phyloP scores from a whole-genome alignment of 2,888 invertebrate species.

The Balanococcus diminutus region DNA sequence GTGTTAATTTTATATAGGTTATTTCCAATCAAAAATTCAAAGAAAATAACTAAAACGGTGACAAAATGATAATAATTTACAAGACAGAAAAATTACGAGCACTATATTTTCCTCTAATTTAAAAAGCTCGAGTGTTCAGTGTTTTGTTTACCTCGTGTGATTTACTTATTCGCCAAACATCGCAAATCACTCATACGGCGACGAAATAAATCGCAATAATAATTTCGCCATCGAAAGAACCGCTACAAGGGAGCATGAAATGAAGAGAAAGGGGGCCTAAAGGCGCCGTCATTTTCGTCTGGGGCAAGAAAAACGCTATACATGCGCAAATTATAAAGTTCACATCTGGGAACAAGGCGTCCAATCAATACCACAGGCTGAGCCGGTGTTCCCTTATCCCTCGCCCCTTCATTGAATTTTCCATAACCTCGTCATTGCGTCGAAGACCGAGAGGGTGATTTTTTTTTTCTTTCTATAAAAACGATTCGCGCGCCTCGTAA shows the following conservation, averaged over 20 bases:
- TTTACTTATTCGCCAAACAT: not conserved
- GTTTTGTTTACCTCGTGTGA: no score
- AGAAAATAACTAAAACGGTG: no score
- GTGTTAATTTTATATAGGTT: no score
- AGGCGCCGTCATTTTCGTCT: slow-evolving; percentile 18
- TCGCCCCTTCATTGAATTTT: not conserved
- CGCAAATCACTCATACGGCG: not conserved
- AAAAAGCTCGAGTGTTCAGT: no score
- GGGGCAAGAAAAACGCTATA: not conserved
- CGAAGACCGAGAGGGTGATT: not conserved
- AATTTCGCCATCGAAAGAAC: not conserved
- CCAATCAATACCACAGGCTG: not conserved
- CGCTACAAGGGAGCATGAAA: not conserved
- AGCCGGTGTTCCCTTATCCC: not conserved
- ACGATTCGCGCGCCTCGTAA: not conserved
- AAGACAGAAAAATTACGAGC: no score
- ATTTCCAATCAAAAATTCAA: no score
- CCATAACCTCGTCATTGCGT: not conserved
- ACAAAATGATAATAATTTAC: no score
- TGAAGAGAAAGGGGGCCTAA: not conserved
- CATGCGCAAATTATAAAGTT: slow-evolving; percentile 20
- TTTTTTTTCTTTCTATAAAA: not conserved
- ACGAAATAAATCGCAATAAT: not conserved
- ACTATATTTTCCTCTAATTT: no score
- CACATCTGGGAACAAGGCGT: slow-evolving; percentile 4